Evolutionary conservation across 2,113 vertebrate species (phyloP).

Genomic region (Phylloscopus trochiloides): DNA sequence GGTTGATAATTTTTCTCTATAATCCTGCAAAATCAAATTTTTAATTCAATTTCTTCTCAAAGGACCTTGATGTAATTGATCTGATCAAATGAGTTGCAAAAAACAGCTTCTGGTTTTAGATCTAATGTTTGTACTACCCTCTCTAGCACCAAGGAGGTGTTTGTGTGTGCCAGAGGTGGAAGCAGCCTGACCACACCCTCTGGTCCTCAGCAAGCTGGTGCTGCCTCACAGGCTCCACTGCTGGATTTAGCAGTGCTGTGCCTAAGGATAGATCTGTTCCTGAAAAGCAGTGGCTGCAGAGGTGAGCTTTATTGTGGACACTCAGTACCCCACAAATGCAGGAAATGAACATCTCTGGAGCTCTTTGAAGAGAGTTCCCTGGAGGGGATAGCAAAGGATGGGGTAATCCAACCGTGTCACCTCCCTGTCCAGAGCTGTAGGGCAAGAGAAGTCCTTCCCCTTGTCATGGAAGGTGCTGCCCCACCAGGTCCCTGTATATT

Average conservation of each 20-base stretch:
- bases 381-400: too few relatives aligned
- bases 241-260: background rate
- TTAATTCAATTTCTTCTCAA: background rate
- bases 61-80: background rate
- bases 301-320: background rate
- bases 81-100: background rate
- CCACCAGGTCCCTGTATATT: background rate
- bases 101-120: background rate
- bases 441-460: background rate
- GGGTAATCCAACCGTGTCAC: background rate
- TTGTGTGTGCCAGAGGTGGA: background rate
- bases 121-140: background rate
- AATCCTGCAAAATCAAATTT: background rate
- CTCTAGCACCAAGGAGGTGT: background rate
- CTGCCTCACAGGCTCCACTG: background rate
- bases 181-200: background rate
- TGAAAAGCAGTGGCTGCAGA: background rate
- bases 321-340: accelerated
- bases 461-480: background rate
- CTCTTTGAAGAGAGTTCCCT: background rate
- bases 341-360: accelerated
- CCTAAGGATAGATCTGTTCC: background rate
- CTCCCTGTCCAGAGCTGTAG: background rate
- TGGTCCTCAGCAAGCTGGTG: background rate
- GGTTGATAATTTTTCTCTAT: background rate